Percentiles rank a stretch among this genome's conserved stretches.
Conservation (phyloP, 2,113 vertebrate species). For the Ageneiosus marmoratus region DNA sequence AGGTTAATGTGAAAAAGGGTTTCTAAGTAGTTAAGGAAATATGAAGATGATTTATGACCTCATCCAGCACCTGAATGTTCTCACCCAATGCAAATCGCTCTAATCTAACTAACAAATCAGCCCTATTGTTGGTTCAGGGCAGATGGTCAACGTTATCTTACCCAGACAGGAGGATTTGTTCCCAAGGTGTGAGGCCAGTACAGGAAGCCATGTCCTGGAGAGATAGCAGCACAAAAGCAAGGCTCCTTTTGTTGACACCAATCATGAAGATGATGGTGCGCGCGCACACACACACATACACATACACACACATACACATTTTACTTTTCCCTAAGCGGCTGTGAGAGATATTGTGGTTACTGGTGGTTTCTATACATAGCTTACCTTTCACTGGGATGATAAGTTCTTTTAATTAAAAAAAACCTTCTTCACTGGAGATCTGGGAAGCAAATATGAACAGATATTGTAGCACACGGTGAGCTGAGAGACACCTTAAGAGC, state of each 20-base stretch:
- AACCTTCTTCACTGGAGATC: not conserved
- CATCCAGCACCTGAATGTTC: conserved; percentile 15
- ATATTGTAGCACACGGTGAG: not conserved
- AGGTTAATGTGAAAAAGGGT: not conserved
- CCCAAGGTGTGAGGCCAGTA: conserved; percentile 27
- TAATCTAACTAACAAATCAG: conserved; percentile 30
- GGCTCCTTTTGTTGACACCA: conserved; percentile 23
- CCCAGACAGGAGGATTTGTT: conserved; percentile 36
- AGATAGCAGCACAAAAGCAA: conserved; percentile 35
- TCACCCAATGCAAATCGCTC: conserved; percentile 32
- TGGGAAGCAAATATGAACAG: not conserved
- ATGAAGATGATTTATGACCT: not conserved
- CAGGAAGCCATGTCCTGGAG: conserved; percentile 44
- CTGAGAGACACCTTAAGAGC: not conserved
- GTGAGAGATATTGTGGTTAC: not conserved
- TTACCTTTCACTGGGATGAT: not conserved
- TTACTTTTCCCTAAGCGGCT: conserved; percentile 1
- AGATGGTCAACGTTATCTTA: conserved; percentile 38
- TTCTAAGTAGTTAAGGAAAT: not conserved
- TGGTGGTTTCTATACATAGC: not conserved
- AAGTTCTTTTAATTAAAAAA: not conserved
- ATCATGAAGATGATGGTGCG: not conserved
- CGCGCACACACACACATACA: not conserved
- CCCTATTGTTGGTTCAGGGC: not conserved
- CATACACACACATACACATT: not conserved